phyloP scores from a whole-genome alignment of 2,113 vertebrate species.

The sheep (Ovis aries) region ARS-UI_Ramb_v3.0 NC_056060.1:11762501-11763000 shows the following conservation, averaged over 20 bases:
- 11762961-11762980: background rate
- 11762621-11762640: background rate
- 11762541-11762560: background rate
- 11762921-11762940: background rate
- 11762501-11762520: background rate
- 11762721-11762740: background rate
- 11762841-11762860: background rate
- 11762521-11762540: background rate
- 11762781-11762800: background rate
- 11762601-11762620: background rate
- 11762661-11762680: background rate
- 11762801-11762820: background rate
- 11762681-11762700: background rate
- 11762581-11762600: background rate
- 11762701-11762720: background rate
- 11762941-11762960: background rate
- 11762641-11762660: background rate
- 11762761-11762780: background rate
- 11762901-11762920: background rate
- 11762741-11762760: background rate
- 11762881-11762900: background rate
- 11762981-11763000: background rate
- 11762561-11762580: background rate
- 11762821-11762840: background rate
- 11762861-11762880: background rate